phyloP scores from a whole-genome alignment of 1,140 invertebrate genomes.

The Atopsyche davidsoni region DNA sequence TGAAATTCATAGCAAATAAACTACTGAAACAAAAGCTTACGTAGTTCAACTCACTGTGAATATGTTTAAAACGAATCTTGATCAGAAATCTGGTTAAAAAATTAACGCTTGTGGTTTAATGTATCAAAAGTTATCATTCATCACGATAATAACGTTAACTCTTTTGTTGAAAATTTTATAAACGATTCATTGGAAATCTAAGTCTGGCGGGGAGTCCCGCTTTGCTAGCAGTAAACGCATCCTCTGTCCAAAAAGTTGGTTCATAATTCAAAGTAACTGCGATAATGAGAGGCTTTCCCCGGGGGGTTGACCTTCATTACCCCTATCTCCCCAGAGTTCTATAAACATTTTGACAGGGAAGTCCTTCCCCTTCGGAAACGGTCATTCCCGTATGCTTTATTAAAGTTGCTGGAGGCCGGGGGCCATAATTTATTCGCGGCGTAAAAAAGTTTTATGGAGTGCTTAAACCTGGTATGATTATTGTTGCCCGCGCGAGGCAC shows the following conservation, averaged over 20 bases:
- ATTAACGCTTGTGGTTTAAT: too few species aligned
- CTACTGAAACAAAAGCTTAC: too few species aligned
- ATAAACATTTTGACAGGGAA: conserved; percentile 31
- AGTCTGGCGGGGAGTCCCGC: background rate
- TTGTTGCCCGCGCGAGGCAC: too few species aligned
- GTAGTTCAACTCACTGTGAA: too few species aligned
- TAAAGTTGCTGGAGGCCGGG: conserved; percentile 22
- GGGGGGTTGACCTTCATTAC: conserved; percentile 30
- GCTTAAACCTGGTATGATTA: conserved; percentile 17
- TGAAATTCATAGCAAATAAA: too few species aligned
- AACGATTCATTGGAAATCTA: too few species aligned
- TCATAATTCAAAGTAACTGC: conserved; percentile 30
- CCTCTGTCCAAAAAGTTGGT: conserved; percentile 27
- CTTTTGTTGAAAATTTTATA: too few species aligned
- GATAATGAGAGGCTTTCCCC: conserved; percentile 30
- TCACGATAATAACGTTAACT: background rate
- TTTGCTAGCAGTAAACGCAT: conserved; percentile 1
- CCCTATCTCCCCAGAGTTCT: conserved; percentile 30
- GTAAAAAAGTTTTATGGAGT: conserved; percentile 28
- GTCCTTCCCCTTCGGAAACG: conserved; percentile 10
- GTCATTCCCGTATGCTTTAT: conserved; percentile 28
- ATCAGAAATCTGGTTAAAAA: too few species aligned
- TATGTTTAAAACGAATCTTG: too few species aligned
- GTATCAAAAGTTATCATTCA: background rate
- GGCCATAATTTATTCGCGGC: conserved; percentile 22